Evolutionary conservation across 2,113 vertebrate species (phyloP).

Genomic region (Anarrhichthys ocellatus): DNA sequence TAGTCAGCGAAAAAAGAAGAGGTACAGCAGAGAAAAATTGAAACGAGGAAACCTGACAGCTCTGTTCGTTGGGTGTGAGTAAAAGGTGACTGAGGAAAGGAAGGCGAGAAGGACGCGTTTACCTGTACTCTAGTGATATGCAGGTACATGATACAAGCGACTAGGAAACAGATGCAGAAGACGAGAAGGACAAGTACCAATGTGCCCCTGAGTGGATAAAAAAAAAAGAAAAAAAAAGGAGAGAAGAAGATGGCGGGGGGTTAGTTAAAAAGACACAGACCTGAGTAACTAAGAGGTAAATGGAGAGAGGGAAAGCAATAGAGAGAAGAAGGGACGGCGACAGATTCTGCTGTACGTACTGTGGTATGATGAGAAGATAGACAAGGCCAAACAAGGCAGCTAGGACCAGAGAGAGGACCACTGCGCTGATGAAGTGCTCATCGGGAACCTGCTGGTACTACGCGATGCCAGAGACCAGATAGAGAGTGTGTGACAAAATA

Average conservation of each 20-base stretch:
- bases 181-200: slow-evolving; percentile 93
- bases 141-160: slow-evolving; percentile 97
- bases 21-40: background rate
- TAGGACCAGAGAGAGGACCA: slow-evolving; percentile 93
- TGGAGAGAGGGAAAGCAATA: background rate
- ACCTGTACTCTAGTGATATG: slow-evolving; percentile 96
- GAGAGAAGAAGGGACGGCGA: background rate
- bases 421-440: slow-evolving; percentile 96
- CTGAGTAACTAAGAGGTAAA: background rate
- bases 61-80: background rate
- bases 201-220: slow-evolving; percentile 84
- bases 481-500: background rate
- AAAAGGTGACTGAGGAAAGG: background rate
- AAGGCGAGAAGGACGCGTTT: slow-evolving; percentile 52
- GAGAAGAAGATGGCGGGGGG: slow-evolving; percentile 8
- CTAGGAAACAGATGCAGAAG: slow-evolving; percentile 97
- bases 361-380: slow-evolving; percentile 98
- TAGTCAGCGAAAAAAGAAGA: slow-evolving; percentile 38
- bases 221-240: slow-evolving; percentile 48
- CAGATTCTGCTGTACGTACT: slow-evolving; percentile 85
- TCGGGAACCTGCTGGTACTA: slow-evolving; percentile 98
- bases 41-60: slow-evolving; percentile 1
- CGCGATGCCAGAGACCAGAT: slow-evolving; percentile 38
- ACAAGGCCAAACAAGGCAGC: slow-evolving; percentile 95
- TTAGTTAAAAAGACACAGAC: slow-evolving; percentile 34